Base-by-base conservation (phyloP, 2,113 vertebrate genomes). In the Eidolon helvum region DNA sequence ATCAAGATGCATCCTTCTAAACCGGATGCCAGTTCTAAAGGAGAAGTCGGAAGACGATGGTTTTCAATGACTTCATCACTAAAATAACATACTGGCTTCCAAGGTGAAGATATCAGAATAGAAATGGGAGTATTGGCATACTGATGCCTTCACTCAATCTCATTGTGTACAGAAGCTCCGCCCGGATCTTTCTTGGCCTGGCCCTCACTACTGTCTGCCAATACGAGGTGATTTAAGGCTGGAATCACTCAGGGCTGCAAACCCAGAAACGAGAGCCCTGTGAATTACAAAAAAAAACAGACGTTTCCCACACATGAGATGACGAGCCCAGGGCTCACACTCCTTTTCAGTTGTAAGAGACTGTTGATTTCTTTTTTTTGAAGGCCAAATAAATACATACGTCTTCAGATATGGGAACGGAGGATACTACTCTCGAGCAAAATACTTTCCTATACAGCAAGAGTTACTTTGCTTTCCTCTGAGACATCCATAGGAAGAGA, bases 371-470 rank as follows among this genome's bases (percentile, higher is more conserved):
- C 59, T 86, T 92, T 98, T 72, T 5, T 72, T 5, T 92, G 80
- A 91, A 97, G 89, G 96, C 68, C 93, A 98, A 97, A 98, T 97
- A 97, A 97, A 98, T 98, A 98, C 97, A 86, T 95, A 97, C 95
- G 96, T 97, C 97, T 93, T 97, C 85, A 97, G 96, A 97, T 97
- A 95, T 77, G 2, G 0, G 92, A 35, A 75, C 26, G 72, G 72
- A 94, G 78, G 78, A 43, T 63, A 59, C 40, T 33, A 38, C 40
- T 90, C 68, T 72, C 68, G 43, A 84, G 69, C 22, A 72, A 88
- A 87, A 85, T 59, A 79, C 35, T 86, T 96, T 92, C 88, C 91
- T 74, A 69, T 63, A 90, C 14, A 83, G 48, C 68, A 71, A 80
- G 61, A 55, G 50, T 90, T 83, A 26, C 48, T 91, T 91, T 85